Conservation (phyloP, 2,888 invertebrate species). For the Opisthograptis luteolata region DNA sequence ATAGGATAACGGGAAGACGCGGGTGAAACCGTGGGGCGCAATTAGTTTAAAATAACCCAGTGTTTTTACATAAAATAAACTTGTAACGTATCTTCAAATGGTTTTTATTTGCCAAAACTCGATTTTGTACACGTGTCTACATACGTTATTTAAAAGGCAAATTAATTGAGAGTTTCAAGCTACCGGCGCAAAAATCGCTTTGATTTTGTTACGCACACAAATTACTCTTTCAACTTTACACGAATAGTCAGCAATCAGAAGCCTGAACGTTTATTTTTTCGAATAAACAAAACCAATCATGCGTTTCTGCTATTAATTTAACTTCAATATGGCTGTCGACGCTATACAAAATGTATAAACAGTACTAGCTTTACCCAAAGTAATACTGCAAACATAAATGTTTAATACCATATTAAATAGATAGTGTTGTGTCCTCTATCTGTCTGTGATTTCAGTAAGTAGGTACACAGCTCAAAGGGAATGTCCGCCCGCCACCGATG, state of each 20-base stretch:
- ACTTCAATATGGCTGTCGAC: background rate
- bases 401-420: too few relatives aligned
- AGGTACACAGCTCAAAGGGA: too few relatives aligned
- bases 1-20: too few relatives aligned
- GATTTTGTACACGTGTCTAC: background rate
- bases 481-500: too few relatives aligned
- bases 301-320: constrained; percentile 12
- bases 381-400: too few relatives aligned
- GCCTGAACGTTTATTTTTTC: constrained; percentile 9
- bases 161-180: constrained; percentile 5
- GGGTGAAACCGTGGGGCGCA: too few relatives aligned
- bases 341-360: background rate
- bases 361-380: too few relatives aligned
- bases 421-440: too few relatives aligned
- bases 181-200: constrained; percentile 12
- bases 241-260: constrained; percentile 11
- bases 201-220: constrained; percentile 17
- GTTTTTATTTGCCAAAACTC: background rate
- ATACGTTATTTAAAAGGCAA: constrained; percentile 10
- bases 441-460: too few relatives aligned
- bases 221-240: constrained; percentile 9
- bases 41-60: too few relatives aligned
- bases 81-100: too few relatives aligned
- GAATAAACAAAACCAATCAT: constrained; percentile 16
- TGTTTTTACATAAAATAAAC: too few relatives aligned